Conservation (phyloP, 1,140 invertebrate genomes). For the Brachionus asplanchnoidis region DNA sequence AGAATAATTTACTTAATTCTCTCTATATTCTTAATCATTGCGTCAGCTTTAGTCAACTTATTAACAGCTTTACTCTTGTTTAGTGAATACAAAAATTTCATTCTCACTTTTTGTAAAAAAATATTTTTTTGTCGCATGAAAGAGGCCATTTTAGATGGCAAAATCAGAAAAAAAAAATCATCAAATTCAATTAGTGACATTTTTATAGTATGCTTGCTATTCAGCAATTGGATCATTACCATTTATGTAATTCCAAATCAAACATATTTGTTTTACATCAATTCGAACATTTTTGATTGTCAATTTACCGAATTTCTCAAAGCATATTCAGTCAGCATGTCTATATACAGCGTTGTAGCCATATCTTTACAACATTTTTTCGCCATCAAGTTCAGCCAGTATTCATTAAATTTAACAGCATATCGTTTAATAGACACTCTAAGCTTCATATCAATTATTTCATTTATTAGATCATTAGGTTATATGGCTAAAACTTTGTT, state of each 20-base stretch:
- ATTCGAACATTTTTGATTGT: neutral
- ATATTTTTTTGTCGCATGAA: neutral
- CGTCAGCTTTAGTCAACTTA: neutral
- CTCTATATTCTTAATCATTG: neutral
- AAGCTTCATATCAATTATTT: neutral
- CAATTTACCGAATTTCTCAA: constrained; percentile 26
- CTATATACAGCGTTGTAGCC: constrained; percentile 30
- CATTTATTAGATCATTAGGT: neutral
- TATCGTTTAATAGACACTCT: neutral
- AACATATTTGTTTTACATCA: neutral
- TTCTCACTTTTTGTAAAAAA: neutral
- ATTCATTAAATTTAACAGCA: neutral
- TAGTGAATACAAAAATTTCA: neutral
- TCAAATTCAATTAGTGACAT: neutral
- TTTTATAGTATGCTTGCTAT: neutral
- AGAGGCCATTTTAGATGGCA: neutral
- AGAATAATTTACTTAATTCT: neutral
- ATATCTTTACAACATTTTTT: constrained; percentile 19
- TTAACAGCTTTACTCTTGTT: neutral
- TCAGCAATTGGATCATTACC: constrained; percentile 3
- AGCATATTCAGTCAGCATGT: neutral
- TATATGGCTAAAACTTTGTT: neutral
- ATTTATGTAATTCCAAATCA: constrained; percentile 27
- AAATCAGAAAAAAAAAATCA: neutral
- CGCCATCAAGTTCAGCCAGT: constrained; percentile 1